Evolutionary conservation across 2,888 invertebrate genomes (phyloP), one percentile per base, ranked within the genome.

Genomic region (Herminia tarsipennalis): DNA sequence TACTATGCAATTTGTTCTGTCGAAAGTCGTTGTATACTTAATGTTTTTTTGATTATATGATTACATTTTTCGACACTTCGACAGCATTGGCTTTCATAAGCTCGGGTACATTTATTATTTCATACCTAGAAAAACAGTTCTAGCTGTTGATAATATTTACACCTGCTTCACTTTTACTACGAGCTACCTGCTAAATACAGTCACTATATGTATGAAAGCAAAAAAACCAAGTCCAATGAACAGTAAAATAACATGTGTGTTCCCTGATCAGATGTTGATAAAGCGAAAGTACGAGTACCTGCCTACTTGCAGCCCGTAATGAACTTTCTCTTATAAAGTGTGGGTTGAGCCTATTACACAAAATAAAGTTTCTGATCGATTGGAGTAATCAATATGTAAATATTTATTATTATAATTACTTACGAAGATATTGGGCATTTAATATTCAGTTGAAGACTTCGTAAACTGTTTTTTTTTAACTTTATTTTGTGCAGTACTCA

Each of bases 281-380:
- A 66, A 72, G 63, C 69, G 75, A 73, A 76, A 76, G 78, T 74
- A 12, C 14, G 22, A 17, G 25, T 35, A 61, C 58, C 56, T 54
- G 58, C 43, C 55, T 48, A 53, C 57, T 59, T 39, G 54, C 33
- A 44, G 53, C 52, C 53, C 37, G 47, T 62, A 66, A 68, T 67
- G 59, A 70, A 70, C 76, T 77, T 76, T 77, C 76, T 74, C 76
- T 73, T 68, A 69, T 72, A 69, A 62, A 62, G 45, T 58, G 48
- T 66, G 61, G 57, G 55, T 3, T 52, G 63, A 52, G 45, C 47
- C 36, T 65, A 50, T 56, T 66, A 61, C 50, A 50, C 35, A 50
- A 57, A 21, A 52, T 46, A 48, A 22, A 40, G 34, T 61, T 46
- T 66, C 52, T 61, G 49, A 52, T 44, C 46, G 44, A 62, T 66